Percentiles rank a stretch among this genome's conserved stretches.
Conservation (phyloP, 1,140 invertebrate species). For the Zeugodacus cucurbitae region DNA sequence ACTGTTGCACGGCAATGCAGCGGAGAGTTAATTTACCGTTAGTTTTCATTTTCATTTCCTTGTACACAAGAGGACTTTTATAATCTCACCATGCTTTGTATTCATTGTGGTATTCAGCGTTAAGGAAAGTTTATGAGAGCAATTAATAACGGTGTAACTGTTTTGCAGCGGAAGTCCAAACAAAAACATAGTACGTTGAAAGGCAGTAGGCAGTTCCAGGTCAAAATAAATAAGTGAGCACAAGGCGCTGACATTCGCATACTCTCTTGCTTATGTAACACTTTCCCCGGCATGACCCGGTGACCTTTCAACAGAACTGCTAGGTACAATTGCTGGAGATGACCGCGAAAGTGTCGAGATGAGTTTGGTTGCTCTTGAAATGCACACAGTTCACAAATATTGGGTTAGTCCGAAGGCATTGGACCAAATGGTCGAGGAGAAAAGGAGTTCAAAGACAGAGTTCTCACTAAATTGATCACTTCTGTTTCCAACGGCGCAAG, state of each 20-base stretch:
- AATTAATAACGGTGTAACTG: neutral
- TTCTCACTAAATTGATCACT: no score
- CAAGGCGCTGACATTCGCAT: neutral
- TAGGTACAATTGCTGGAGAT: neutral
- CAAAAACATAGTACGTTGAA: neutral
- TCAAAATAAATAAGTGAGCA: neutral
- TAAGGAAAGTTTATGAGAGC: neutral
- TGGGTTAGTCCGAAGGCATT: neutral
- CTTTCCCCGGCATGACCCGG: neutral
- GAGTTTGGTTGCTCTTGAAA: neutral
- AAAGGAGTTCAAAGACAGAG: no score
- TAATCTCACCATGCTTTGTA: neutral
- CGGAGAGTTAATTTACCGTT: neutral
- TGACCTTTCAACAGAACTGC: neutral
- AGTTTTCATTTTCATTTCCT: neutral
- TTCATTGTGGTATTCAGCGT: neutral
- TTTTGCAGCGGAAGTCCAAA: neutral
- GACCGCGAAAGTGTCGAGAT: neutral
- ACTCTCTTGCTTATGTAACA: neutral
- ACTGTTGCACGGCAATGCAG: neutral
- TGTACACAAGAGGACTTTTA: neutral
- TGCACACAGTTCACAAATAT: no score
- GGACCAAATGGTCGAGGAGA: neutral
- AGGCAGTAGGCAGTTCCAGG: neutral
- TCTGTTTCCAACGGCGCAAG: no score